Evolutionary conservation across 2,888 invertebrate genomes (phyloP).

Genomic region (Patella caerulea): DNA sequence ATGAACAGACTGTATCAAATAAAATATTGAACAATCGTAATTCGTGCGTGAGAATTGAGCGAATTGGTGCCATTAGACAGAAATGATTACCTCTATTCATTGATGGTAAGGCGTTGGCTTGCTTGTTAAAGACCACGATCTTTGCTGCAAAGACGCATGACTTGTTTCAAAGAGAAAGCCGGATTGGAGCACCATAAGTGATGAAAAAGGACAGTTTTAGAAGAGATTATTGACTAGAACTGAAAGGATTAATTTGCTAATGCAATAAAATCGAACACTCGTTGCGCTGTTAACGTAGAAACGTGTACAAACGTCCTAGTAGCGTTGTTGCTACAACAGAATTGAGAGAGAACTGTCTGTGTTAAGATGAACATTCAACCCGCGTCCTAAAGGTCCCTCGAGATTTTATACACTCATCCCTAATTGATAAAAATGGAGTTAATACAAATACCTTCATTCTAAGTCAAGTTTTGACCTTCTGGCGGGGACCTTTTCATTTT

Average conservation of each 20-base stretch:
- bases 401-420: neutral
- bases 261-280: conserved; percentile 32
- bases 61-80: conserved; percentile 7
- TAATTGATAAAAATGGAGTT: conserved; percentile 7
- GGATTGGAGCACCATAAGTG: neutral
- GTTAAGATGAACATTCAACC: conserved; percentile 10
- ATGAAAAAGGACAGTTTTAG: conserved; percentile 2
- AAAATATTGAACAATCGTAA: conserved; percentile 1
- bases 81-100: conserved; percentile 1
- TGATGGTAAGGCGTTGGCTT: conserved; percentile 10
- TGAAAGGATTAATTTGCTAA: conserved; percentile 36
- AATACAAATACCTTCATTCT: conserved; percentile 12
- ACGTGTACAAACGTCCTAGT: conserved; percentile 4
- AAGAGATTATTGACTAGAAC: conserved; percentile 28
- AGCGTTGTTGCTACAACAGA: neutral
- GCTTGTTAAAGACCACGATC: conserved; percentile 13
- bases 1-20: neutral
- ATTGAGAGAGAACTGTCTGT: neutral
- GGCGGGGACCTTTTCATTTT: neutral
- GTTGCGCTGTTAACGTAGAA: conserved; percentile 6
- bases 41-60: neutral
- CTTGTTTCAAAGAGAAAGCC: neutral
- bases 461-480: conserved; percentile 13
- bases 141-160: conserved; percentile 4
- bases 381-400: neutral